Percentiles rank a stretch among this genome's conserved stretches.
phyloP scores from a whole-genome alignment of 2,888 invertebrate genomes.

The Tolmerus cingulatus region DNA sequence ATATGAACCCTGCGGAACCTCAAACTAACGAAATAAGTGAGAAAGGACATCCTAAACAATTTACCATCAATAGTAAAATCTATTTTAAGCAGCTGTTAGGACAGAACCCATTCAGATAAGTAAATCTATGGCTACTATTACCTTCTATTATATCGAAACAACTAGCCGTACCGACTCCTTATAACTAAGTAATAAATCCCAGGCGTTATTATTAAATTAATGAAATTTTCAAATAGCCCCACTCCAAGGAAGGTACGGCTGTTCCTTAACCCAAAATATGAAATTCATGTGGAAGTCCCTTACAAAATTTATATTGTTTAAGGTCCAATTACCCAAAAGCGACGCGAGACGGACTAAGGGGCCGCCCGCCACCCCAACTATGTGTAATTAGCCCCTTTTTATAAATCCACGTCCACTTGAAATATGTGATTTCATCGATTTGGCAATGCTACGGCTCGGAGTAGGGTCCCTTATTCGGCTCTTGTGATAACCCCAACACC shows the following conservation, averaged over 20 bases:
- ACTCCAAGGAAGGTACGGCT: neutral
- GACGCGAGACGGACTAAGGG: neutral
- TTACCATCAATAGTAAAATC: neutral
- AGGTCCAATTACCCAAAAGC: neutral
- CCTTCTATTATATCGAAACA: neutral
- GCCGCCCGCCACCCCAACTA: neutral
- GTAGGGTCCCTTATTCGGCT: neutral
- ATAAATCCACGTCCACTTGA: slow-evolving; percentile 1
- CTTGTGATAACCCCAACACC: slow-evolving; percentile 16
- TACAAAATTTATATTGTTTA: neutral
- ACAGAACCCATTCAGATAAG: neutral
- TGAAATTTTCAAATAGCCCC: neutral
- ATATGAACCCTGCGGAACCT: neutral
- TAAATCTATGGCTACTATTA: neutral
- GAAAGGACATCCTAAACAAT: neutral
- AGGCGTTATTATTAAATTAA: neutral
- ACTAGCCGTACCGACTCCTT: neutral
- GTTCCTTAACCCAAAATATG: neutral
- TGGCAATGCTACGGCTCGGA: neutral
- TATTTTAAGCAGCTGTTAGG: neutral
- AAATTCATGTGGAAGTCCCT: neutral
- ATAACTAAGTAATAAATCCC: neutral
- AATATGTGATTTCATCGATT: slow-evolving; percentile 29
- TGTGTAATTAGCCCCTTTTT: slow-evolving; percentile 1
- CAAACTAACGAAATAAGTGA: neutral